phyloP scores from a whole-genome alignment of 2,797 vertebrate species.

The Neoniphon sammara region DNA sequence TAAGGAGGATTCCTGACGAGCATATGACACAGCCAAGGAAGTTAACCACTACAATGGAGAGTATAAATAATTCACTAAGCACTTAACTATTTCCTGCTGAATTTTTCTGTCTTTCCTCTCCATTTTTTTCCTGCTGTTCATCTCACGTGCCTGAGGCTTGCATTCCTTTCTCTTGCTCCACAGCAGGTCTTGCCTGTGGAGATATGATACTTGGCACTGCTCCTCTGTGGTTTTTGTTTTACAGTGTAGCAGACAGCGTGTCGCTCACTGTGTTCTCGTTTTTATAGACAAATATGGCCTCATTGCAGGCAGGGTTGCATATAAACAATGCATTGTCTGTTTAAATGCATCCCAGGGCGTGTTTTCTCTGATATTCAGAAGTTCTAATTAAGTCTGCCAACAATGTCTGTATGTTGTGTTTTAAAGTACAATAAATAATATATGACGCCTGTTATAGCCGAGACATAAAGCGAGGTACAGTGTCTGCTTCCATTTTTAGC shows the following conservation, averaged over 20 bases:
- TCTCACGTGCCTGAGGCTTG: conserved; percentile 47
- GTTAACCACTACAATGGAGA: conserved; percentile 58
- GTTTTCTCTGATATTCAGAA: conserved; percentile 3
- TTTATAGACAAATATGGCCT: conserved; percentile 43
- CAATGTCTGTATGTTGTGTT: conserved; percentile 4
- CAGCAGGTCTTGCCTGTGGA: conserved; percentile 51
- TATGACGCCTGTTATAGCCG: background rate
- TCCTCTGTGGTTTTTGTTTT: conserved; percentile 40
- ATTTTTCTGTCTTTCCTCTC: conserved; percentile 51
- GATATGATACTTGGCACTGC: conserved; percentile 42
- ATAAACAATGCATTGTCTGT: conserved; percentile 37
- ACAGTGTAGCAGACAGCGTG: conserved; percentile 46
- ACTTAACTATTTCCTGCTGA: conserved; percentile 71
- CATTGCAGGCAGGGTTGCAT: conserved; percentile 15
- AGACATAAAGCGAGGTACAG: background rate
- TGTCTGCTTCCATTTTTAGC: conserved; percentile 7
- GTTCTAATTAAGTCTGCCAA: conserved; percentile 11
- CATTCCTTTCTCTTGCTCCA: conserved; percentile 40
- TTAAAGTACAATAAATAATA: conserved; percentile 5
- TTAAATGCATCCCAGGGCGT: conserved; percentile 18
- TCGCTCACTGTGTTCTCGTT: conserved; percentile 38
- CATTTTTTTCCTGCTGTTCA: conserved; percentile 46
- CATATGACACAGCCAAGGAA: conserved; percentile 55
- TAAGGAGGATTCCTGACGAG: conserved; percentile 50
- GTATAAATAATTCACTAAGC: conserved; percentile 72